These are phyloP conservation scores for Pangasianodon hypophthalmus DNA, from an alignment of 2,113 vertebrate species.

Conservation along the genomic window DNA sequence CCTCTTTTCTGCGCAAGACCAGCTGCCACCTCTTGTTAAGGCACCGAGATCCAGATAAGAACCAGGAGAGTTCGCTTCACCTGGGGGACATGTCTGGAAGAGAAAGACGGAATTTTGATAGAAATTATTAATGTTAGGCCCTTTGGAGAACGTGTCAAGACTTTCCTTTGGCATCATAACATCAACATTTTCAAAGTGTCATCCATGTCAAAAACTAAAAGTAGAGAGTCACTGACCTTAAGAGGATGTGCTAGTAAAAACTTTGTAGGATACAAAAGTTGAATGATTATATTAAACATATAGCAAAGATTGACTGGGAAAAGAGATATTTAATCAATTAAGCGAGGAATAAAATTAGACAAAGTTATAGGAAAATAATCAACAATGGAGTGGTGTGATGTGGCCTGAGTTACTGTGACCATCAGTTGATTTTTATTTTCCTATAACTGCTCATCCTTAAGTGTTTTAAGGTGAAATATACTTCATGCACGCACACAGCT, in stretches of 20 bases:
- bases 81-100: neutral
- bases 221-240: too few relatives aligned
- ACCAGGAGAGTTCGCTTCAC: neutral
- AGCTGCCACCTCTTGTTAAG: conserved; percentile 36
- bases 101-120: neutral
- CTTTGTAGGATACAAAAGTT: neutral
- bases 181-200: neutral
- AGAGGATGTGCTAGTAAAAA: neutral
- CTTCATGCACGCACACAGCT: too few relatives aligned
- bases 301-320: too few relatives aligned
- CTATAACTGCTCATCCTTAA: too few relatives aligned
- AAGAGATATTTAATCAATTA: neutral
- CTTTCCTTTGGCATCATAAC: neutral
- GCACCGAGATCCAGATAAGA: neutral
- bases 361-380: too few relatives aligned
- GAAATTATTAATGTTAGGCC: neutral
- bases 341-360: neutral
- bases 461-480: too few relatives aligned
- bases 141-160: neutral
- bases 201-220: neutral
- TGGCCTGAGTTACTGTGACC: too few relatives aligned
- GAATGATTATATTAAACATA: neutral
- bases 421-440: too few relatives aligned
- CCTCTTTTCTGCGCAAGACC: conserved; percentile 23
- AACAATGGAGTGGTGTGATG: too few relatives aligned